Evolutionary conservation across 2,113 vertebrate species (phyloP), one percentile per base, ranked within the genome.

Genomic region (Cichladusa arquata): DNA sequence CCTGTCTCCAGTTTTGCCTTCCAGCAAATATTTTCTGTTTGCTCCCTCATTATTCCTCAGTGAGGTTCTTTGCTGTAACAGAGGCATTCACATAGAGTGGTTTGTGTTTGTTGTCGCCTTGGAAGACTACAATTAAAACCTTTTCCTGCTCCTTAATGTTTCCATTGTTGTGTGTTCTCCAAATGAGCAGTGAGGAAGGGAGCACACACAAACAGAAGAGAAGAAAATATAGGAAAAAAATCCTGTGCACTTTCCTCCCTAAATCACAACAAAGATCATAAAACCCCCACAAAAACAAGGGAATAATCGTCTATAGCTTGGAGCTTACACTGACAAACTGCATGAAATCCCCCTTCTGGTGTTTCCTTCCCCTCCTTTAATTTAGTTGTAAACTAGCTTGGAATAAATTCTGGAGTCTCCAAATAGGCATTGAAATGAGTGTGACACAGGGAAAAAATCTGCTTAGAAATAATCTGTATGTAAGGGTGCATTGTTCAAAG

Each of bases 11-110:
- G 0, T 67, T 83, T 81, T 81, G 8, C 36, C 69, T 76, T 78
- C 23, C 71, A 88, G 88, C 76, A 94, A 71, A 64, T 92, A 67
- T 92, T 91, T 93, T 83, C 66, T 94, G 29, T 88, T 92, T 86
- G 28, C 31, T 74, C 86, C 71, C 82, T 90, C 57, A 18, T 81
- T 93, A 64, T 88, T 93, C n/a, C 44, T 70, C 65, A 25, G 70
- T 62, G 66, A 78, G 33, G 58, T 48, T 58, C 57, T 85, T n/a
- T 66, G 51, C 92, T 90, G 47, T 33, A 86, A 36, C 74, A 58
- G 47, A 66, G 61, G n/a, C 11, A 19, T 74, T 86, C 72, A 78
- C 6, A 4, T 1, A 5, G 60, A 83, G 81, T 15, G 48, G 58
- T 86, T 93, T 71, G 53, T 58, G 67, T 40, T 80, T 0, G 0